Base-by-base conservation (phyloP, 2,797 vertebrate genomes). In the Rhynchotus rufescens region DNA sequence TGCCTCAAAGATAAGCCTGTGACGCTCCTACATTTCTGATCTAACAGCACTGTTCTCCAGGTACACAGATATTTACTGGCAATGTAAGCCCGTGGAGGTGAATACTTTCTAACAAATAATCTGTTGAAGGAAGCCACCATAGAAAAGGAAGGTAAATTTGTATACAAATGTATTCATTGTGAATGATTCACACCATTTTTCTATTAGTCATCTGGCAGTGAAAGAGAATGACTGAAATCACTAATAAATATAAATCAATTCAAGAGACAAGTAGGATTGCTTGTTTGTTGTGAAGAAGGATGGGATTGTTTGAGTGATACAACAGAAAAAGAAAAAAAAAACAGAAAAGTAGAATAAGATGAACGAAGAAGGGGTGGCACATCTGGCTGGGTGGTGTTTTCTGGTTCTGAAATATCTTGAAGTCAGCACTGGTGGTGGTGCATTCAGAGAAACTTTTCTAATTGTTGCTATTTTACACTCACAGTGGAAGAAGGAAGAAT, bases 121-220 rank as follows among this genome's bases (percentile, higher is more conserved):
- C 25, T 49, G 3, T 54, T 68, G 60, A 40, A 71, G 28, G 32
- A 74, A 85, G 86, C 64, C 4, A 86, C 62, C 80, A 76, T 16
- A 51, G 28, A 45, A 76, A 84, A 90, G 47, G 26, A 86, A 73
- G 28, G 49, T 59, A 74, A 32, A 89, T 71, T 74, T 89, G 5
- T 40, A 14, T 12, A 81, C 25, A 61, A 84, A 77, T 92, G 76
- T 79, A 36, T 74, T 79, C 44, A 49, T 66, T 88, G 44, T 68
- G 75, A 68, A 30, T 62, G 84, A 78, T 81, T 89, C 71, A 62
- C 47, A 25, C 32, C 7, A 28, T 49, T 90, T 89, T 92, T 77
- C 64, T 88, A 59, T 81, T 26, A 71, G 67, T 82, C 87, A 93
- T 93, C 67, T 96, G 87, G 84, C 80, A 91, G 89, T 52, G 28